phyloP scores from a whole-genome alignment of 2,797 vertebrate species.

The Pristis pectinata region DNA sequence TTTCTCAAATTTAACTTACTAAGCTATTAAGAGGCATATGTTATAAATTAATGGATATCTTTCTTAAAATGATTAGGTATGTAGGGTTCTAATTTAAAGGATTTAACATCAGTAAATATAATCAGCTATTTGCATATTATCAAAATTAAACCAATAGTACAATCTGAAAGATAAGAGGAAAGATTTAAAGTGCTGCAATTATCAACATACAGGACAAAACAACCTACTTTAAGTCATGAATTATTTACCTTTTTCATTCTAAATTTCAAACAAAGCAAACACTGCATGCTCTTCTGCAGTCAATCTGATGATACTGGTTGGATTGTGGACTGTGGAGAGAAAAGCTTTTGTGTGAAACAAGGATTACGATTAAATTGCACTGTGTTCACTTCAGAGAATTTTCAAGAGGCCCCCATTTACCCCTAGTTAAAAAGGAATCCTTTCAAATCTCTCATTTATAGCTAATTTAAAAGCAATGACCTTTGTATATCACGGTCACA shows the following conservation, averaged over 20 bases:
- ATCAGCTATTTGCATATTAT: not conserved
- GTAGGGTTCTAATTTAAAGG: not conserved
- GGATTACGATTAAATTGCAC: constrained; percentile 10
- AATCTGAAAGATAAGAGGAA: not conserved
- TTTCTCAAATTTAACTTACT: constrained; percentile 1
- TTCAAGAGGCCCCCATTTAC: constrained; percentile 34
- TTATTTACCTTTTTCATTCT: not conserved
- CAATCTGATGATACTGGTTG: not conserved
- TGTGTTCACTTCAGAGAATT: constrained; percentile 9
- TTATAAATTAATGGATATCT: not conserved
- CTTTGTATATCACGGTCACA: constrained; percentile 1
- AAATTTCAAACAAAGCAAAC: not conserved
- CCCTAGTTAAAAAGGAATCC: not conserved
- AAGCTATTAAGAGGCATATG: no score
- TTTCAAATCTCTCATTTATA: constrained; percentile 36
- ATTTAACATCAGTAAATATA: not conserved
- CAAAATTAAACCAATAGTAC: not conserved
- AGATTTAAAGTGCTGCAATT: not conserved
- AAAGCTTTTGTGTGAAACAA: not conserved
- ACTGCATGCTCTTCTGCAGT: not conserved
- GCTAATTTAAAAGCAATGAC: constrained; percentile 31
- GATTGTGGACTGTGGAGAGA: not conserved
- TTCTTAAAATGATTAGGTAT: not conserved
- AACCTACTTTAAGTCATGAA: not conserved
- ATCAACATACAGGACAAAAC: not conserved